A percentile compares a stretch with the other conserved stretches of the same genome.
These are phyloP conservation scores for Cololabis saira DNA, from an alignment of 2,113 vertebrate genomes.

Conservation along the genomic window DNA sequence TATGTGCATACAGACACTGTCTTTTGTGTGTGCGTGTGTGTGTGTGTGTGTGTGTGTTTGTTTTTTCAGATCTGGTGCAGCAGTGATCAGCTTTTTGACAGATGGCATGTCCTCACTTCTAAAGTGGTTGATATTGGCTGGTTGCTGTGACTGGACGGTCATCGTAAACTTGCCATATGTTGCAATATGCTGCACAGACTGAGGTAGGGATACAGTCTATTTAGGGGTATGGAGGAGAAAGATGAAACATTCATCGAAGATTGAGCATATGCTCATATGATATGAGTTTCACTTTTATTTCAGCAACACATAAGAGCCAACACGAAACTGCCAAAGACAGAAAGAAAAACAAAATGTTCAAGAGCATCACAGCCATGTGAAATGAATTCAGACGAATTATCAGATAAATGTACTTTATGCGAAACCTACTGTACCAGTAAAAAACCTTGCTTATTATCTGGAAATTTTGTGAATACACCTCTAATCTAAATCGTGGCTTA, in stretches of 20 bases:
- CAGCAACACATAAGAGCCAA: conserved; percentile 13
- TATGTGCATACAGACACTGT: conserved; percentile 4
- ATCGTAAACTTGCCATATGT: conserved; percentile 74
- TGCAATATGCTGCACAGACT: conserved; percentile 73
- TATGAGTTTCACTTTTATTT: conserved; percentile 48
- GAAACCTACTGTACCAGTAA: neutral
- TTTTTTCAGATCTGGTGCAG: conserved; percentile 37
- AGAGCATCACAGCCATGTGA: neutral
- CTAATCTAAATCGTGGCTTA: neutral
- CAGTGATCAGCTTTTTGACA: conserved; percentile 62
- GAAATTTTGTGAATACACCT: neutral
- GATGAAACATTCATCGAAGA: conserved; percentile 50
- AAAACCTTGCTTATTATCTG: neutral
- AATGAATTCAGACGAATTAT: too few relatives aligned
- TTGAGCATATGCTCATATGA: conserved; percentile 65
- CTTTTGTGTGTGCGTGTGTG: neutral
- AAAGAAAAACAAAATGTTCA: conserved; percentile 15
- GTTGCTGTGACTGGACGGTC: conserved; percentile 64
- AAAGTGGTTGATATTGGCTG: conserved; percentile 67
- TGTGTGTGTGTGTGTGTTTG: neutral
- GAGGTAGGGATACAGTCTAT: conserved; percentile 52
- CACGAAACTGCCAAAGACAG: conserved; percentile 15
- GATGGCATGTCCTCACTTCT: conserved; percentile 70
- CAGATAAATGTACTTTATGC: too few relatives aligned
- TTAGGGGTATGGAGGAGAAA: conserved; percentile 55